Evolutionary conservation across 2,113 vertebrate species (phyloP).

Genomic region (Sturnus vulgaris): DNA sequence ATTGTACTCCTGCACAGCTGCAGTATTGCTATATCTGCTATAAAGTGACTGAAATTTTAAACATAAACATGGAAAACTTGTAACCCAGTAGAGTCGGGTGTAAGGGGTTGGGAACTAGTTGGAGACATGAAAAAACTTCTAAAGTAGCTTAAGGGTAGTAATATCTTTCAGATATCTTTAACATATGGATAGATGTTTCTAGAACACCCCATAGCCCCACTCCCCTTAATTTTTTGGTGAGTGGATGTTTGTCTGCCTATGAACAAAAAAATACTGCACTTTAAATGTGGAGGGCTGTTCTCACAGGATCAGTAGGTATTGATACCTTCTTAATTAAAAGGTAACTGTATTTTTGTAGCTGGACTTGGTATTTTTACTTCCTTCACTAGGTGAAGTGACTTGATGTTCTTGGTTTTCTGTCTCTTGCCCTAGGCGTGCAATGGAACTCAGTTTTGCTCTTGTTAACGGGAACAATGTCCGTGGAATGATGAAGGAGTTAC

Average conservation of each 20-base stretch:
- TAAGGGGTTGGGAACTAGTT: neutral
- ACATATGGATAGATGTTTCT: neutral
- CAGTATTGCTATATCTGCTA: neutral
- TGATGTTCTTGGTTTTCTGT: neutral
- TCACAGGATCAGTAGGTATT: neutral
- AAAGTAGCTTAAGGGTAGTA: neutral
- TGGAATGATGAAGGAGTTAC: slow-evolving; percentile 99
- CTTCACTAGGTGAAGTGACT: neutral
- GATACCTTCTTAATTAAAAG: neutral
- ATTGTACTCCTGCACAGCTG: neutral
- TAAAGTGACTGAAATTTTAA: neutral
- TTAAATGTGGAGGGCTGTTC: neutral
- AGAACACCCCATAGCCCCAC: neutral
- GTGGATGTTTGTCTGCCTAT: neutral
- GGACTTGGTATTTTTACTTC: neutral
- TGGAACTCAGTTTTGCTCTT: slow-evolving; percentile 98
- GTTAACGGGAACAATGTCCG: slow-evolving; percentile 98
- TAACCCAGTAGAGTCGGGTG: neutral
- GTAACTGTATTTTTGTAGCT: neutral
- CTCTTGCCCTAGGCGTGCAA: slow-evolving; percentile 84
- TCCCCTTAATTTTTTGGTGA: neutral
- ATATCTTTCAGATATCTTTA: neutral
- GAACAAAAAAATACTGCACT: neutral
- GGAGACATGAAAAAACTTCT: neutral
- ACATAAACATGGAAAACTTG: neutral